Evolutionary conservation across 2,113 vertebrate species (phyloP), one percentile per base, ranked within the genome.

Genomic region (Limanda limanda): DNA sequence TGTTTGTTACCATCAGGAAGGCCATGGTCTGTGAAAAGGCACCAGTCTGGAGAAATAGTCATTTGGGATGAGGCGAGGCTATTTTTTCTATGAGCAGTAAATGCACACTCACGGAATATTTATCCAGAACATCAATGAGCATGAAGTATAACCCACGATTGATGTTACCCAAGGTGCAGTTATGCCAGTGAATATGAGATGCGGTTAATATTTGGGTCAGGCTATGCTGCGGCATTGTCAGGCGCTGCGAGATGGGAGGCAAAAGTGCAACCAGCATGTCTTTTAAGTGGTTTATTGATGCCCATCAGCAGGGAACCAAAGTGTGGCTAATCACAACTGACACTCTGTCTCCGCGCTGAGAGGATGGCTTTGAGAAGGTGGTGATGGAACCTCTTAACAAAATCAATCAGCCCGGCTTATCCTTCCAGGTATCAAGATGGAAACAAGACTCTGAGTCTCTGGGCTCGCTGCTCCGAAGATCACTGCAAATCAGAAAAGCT

Each of bases 251-350:
- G 27, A 68, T 37, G 5, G 7, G 59, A 81, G 77, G 58, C 67
- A 62, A 57, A 62, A 78, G 51, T 25, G 69, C 37, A 57, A 45
- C 25, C 77, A 61, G 51, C 35, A 1, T 40, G 70, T 67, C 54
- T 54, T 68, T 51, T 86, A 83, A 86, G 60, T 78, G 71, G 76
- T 77, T 84, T 89, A 89, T 83, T 88, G 89, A 88, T 81, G 83
- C 45, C 80, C 83, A 76, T 83, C 83, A 71, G 42, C 7, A 3
- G 24, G 35, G 37, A 76, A 64, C 17, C 37, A n/a, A 48, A 79
- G 71, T 76, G 76, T 77, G 68, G 58, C 71, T 85, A 87, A 90
- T 89, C 56, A 81, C 76, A 72, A 66, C 18, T 0, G 67, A 89
- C 76, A 57, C 57, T 27, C 31, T 56, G 63, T 63, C 58, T 67